A percentile compares a stretch with the other conserved stretches of the same genome.
Conservation (phyloP, 2,888 invertebrate species). For the Nephrocerus scutellatus region DNA sequence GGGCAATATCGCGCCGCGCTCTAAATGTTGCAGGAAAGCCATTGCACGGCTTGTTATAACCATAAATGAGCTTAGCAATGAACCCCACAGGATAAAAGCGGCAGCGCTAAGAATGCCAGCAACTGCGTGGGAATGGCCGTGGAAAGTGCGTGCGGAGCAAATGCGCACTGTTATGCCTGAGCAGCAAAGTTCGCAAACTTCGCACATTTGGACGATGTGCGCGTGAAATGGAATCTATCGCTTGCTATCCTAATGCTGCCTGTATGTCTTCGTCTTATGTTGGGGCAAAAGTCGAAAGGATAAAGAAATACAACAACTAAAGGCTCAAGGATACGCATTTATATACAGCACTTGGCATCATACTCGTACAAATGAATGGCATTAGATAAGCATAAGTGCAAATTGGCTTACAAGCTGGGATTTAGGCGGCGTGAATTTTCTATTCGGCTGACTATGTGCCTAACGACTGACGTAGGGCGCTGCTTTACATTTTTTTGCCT, state of each 20-base stretch:
- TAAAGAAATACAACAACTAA: too few relatives aligned
- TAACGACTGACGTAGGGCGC: slow-evolving; percentile 8
- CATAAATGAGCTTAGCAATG: slow-evolving; percentile 48
- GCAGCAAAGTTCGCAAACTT: slow-evolving; percentile 23
- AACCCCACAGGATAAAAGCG: slow-evolving; percentile 41
- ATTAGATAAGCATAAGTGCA: slow-evolving; percentile 49
- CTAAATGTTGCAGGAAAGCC: slow-evolving; percentile 32
- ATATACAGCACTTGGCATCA: too few relatives aligned
- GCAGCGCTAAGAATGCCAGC: background rate
- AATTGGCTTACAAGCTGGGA: slow-evolving; percentile 48
- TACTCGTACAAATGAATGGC: slow-evolving; percentile 48
- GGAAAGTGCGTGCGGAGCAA: too few relatives aligned
- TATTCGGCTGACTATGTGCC: slow-evolving; percentile 17
- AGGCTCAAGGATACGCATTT: too few relatives aligned
- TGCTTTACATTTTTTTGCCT: slow-evolving; percentile 13
- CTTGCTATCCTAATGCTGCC: too few relatives aligned
- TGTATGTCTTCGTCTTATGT: too few relatives aligned
- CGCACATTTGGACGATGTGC: too few relatives aligned
- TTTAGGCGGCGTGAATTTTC: slow-evolving; percentile 35
- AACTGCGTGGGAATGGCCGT: slow-evolving; percentile 1
- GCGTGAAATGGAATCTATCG: too few relatives aligned
- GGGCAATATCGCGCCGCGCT: slow-evolving; percentile 15
- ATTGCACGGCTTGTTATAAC: slow-evolving; percentile 48
- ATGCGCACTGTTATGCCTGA: too few relatives aligned
- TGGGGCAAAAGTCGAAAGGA: too few relatives aligned